phyloP scores from a whole-genome alignment of 2,113 vertebrate species.

The Rousettus leschenaultii region DNA sequence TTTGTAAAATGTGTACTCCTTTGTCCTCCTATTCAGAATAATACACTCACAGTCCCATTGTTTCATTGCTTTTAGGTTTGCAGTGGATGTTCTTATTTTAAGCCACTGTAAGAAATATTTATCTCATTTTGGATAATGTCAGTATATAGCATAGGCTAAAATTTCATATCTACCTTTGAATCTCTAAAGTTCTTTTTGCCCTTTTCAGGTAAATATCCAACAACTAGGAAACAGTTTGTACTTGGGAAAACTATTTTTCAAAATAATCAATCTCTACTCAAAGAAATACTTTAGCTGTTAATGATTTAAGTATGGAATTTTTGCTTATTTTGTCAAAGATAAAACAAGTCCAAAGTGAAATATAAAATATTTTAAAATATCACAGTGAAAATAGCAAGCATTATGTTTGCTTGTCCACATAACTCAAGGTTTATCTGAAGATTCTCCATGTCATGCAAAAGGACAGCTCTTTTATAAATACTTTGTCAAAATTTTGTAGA shows the following conservation, averaged over 20 bases:
- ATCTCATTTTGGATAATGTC: not conserved
- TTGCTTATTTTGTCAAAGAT: not conserved
- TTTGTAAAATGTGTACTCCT: fast-evolving
- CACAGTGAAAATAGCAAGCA: not conserved
- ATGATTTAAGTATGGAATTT: not conserved
- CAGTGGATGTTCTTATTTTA: not conserved
- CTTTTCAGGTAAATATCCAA: not conserved
- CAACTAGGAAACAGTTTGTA: not conserved
- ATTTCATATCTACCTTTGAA: not conserved
- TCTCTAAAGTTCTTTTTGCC: not conserved
- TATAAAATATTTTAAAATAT: not conserved
- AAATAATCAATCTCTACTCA: not conserved
- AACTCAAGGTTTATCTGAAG: not conserved
- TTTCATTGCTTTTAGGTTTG: not conserved
- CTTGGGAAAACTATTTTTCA: not conserved
- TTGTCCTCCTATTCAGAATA: not conserved
- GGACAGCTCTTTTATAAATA: not conserved
- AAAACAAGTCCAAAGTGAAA: not conserved
- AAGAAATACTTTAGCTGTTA: not conserved
- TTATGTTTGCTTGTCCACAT: not conserved
- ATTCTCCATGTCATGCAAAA: not conserved
- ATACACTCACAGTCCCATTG: not conserved
- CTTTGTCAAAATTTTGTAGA: not conserved
- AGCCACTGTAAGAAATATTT: not conserved
- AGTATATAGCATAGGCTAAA: not conserved